Percentiles rank a stretch among this genome's conserved stretches.
These are phyloP conservation scores for Pipistrellus pygmaeus DNA, from an alignment of 2,797 vertebrate species.

Conservation along the genomic window DNA sequence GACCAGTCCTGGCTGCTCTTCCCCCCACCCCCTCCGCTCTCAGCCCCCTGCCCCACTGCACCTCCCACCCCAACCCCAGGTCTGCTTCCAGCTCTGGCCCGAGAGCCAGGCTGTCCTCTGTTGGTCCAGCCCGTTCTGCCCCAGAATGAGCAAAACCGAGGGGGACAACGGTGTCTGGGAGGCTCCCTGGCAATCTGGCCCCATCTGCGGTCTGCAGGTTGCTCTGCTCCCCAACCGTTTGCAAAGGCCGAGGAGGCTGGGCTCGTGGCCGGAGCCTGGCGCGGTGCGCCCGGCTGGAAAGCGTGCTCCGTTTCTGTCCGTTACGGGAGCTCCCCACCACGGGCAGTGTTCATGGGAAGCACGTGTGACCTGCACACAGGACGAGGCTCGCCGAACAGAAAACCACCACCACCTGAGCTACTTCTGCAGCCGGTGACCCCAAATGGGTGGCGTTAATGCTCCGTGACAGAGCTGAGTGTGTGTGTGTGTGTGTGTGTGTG, in stretches of 20 bases:
- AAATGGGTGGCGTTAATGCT: not conserved
- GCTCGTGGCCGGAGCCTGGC: not conserved
- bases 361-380: not conserved
- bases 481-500: not conserved
- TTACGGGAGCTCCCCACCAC: not conserved
- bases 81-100: not conserved
- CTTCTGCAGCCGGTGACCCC: not conserved
- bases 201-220: not conserved
- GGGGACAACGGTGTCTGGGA: not conserved
- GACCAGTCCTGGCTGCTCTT: not conserved
- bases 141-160: not conserved
- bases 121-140: not conserved
- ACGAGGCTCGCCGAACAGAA: too few relatives aligned
- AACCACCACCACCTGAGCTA: too few relatives aligned
- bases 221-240: not conserved
- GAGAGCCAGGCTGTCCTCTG: not conserved
- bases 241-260: not conserved
- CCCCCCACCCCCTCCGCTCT: not conserved
- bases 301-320: not conserved
- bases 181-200: not conserved
- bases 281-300: rapidly evolving
- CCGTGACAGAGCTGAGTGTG: not conserved
- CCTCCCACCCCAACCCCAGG: too few relatives aligned
- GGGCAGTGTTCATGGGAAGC: not conserved
- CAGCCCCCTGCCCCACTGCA: too few relatives aligned